Conservation (phyloP, 2,888 invertebrate genomes). For the Dioctria rufipes region DNA sequence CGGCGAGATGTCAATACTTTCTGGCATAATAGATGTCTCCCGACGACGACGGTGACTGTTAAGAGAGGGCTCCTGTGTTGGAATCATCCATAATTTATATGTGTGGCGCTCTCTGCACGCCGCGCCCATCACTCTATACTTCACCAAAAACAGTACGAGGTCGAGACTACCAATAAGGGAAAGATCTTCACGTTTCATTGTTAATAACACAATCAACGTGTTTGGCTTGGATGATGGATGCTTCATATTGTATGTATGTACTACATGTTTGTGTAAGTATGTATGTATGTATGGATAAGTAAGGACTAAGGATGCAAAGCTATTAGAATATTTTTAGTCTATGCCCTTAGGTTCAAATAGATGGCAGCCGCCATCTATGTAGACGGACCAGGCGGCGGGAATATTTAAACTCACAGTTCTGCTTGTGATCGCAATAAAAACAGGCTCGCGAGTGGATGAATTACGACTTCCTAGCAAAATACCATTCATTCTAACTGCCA, state of each 20-base stretch:
- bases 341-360: too few species aligned
- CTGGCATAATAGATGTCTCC: conserved; percentile 40
- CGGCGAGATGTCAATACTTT: conserved; percentile 47
- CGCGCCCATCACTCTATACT: too few species aligned
- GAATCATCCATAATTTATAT: conserved; percentile 48
- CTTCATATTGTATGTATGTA: neutral
- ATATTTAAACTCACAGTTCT: neutral
- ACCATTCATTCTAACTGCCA: conserved; percentile 55
- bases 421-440: conserved; percentile 50
- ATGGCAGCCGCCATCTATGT: too few species aligned
- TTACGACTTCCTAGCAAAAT: conserved; percentile 51
- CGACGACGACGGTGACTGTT: neutral
- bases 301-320: neutral
- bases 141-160: too few species aligned
- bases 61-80: conserved; percentile 36
- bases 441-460: conserved; percentile 53
- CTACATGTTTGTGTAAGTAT: too few species aligned
- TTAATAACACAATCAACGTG: neutral
- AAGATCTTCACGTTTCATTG: conserved; percentile 25
- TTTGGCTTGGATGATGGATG: too few species aligned
- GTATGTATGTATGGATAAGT: neutral
- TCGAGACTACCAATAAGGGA: neutral
- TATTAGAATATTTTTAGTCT: neutral
- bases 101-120: neutral
- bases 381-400: neutral